Evolutionary conservation across 2,113 vertebrate species (phyloP).

Genomic region (Anolis carolinensis): DNA sequence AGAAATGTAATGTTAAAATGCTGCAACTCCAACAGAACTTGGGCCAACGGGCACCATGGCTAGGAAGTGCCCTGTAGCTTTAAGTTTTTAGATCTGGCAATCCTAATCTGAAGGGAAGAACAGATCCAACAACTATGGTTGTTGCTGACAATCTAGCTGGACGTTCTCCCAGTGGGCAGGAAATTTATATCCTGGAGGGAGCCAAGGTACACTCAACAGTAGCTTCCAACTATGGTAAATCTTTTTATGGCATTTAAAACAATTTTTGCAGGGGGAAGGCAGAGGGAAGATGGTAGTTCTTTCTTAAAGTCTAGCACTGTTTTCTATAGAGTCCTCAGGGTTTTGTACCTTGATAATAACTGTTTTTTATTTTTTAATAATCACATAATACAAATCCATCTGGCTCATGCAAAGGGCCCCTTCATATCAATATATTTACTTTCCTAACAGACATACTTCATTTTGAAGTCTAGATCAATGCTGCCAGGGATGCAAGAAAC

Average conservation of each 20-base stretch:
- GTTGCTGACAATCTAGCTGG: conserved; percentile 12
- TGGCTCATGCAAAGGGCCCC: background rate
- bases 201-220: conserved; percentile 22
- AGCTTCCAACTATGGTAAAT: conserved; percentile 18
- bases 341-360: background rate
- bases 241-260: conserved; percentile 15
- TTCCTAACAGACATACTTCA: too few relatives aligned
- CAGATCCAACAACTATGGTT: background rate
- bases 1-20: background rate
- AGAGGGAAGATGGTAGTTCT: background rate
- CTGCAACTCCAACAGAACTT: background rate
- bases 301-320: conserved; percentile 2
- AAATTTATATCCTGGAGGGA: conserved; percentile 8
- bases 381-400: background rate
- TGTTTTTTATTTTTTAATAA: background rate
- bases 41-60: background rate
- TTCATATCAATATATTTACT: background rate
- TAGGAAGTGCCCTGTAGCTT: background rate
- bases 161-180: background rate
- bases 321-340: background rate
- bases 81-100: conserved; percentile 10
- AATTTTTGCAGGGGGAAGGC: background rate
- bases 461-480: background rate
- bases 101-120: background rate
- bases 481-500: background rate